These are phyloP conservation scores for Poecilia latipinna DNA, from an alignment of 2,113 vertebrate genomes.

Conservation along the genomic window DNA sequence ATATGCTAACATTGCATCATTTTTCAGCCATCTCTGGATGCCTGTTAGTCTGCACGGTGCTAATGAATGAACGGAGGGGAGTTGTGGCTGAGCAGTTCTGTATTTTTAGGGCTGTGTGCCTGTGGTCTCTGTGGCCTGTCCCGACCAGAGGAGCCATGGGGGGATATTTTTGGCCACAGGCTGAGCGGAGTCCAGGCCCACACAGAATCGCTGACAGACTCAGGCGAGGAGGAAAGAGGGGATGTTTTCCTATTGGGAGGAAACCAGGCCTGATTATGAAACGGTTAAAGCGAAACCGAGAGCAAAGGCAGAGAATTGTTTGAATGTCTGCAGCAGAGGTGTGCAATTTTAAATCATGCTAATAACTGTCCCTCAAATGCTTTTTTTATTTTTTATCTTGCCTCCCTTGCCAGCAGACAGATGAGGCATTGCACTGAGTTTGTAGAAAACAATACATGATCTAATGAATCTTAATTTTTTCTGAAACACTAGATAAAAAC, in stretches of 20 bases:
- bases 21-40: neutral
- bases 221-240: conserved; percentile 68
- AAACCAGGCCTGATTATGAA: conserved; percentile 71
- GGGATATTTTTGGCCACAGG: conserved; percentile 76
- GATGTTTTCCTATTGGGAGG: conserved; percentile 78
- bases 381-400: neutral
- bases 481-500: too few relatives aligned
- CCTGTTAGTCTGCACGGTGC: conserved; percentile 36
- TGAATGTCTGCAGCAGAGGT: conserved; percentile 24
- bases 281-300: conserved; percentile 49
- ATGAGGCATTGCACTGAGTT: too few relatives aligned
- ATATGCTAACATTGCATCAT: conserved; percentile 31
- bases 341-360: conserved; percentile 11
- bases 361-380: neutral
- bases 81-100: conserved; percentile 58
- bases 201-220: conserved; percentile 79
- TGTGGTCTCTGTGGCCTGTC: conserved; percentile 74
- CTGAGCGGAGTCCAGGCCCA: conserved; percentile 77
- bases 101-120: conserved; percentile 76
- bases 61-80: conserved; percentile 69
- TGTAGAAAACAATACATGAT: too few relatives aligned
- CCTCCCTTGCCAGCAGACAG: neutral
- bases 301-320: conserved; percentile 65
- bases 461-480: too few relatives aligned
- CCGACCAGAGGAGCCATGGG: conserved; percentile 71